Evolutionary conservation across 2,797 vertebrate species (phyloP).

Genomic region (Bothrops alternatus): DNA sequence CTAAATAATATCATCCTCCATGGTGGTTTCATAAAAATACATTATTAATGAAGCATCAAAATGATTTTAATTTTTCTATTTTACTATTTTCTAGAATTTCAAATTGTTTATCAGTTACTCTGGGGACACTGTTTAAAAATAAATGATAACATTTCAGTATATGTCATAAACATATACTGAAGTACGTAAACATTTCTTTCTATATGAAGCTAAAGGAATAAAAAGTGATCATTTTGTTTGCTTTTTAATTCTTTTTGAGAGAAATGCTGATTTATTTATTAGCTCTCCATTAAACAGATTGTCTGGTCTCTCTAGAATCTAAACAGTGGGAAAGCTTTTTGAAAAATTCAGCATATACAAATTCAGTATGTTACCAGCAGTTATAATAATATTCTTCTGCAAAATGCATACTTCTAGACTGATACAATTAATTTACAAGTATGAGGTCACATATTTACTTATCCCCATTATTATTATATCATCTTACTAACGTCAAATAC

Average conservation of each 20-base stretch:
- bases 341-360: constrained; percentile 22
- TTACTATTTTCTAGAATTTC: constrained; percentile 22
- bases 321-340: constrained; percentile 18
- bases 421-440: constrained; percentile 27
- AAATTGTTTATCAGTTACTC: not conserved
- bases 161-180: constrained; percentile 5
- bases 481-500: constrained; percentile 22
- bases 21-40: constrained; percentile 17
- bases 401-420: constrained; percentile 11
- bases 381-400: not conserved
- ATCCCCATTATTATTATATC: constrained; percentile 18
- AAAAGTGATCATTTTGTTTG: constrained; percentile 24
- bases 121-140: constrained; percentile 29
- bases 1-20: constrained; percentile 28
- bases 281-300: constrained; percentile 12
- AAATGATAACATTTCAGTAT: constrained; percentile 11
- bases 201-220: not conserved
- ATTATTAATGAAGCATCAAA: constrained; percentile 37
- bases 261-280: constrained; percentile 25
- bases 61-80: constrained; percentile 1
- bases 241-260: constrained; percentile 16
- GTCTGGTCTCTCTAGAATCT: constrained; percentile 36
- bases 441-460: constrained; percentile 8
- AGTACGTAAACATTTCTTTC: not conserved
- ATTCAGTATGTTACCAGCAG: constrained; percentile 6